Evolutionary conservation across 2,113 vertebrate genomes (phyloP).

Genomic region (Oryzias javanicus): DNA sequence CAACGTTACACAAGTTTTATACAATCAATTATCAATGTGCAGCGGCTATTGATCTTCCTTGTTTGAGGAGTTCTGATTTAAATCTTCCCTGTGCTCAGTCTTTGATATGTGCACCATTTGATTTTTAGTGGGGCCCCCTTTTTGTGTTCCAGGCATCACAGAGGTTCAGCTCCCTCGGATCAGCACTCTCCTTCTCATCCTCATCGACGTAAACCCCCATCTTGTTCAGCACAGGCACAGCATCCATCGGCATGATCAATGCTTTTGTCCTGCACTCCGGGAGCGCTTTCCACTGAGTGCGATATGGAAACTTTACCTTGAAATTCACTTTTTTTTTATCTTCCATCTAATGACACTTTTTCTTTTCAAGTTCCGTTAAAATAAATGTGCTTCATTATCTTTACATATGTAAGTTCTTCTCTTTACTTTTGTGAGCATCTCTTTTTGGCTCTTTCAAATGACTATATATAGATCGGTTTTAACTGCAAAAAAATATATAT

Average conservation of each 20-base stretch:
- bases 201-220: constrained; percentile 6
- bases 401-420: not conserved
- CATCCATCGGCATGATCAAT: constrained; percentile 19
- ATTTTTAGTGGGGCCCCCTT: constrained; percentile 1
- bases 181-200: constrained; percentile 7
- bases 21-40: not conserved
- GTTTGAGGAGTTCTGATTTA: not conserved
- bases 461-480: no score
- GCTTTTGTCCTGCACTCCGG: constrained; percentile 2
- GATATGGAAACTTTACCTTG: not conserved
- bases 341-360: no score
- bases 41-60: not conserved
- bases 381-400: not conserved
- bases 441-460: no score
- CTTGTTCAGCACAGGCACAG: constrained; percentile 3
- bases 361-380: not conserved
- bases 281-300: constrained; percentile 5
- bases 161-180: not conserved
- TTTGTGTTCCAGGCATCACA: constrained; percentile 5
- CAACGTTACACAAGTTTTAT: not conserved
- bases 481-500: no score
- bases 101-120: constrained; percentile 11
- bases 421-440: no score
- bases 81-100: constrained; percentile 1
- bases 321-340: not conserved